Conservation (phyloP, 2,797 vertebrate species). For the Bradypus variegatus region DNA sequence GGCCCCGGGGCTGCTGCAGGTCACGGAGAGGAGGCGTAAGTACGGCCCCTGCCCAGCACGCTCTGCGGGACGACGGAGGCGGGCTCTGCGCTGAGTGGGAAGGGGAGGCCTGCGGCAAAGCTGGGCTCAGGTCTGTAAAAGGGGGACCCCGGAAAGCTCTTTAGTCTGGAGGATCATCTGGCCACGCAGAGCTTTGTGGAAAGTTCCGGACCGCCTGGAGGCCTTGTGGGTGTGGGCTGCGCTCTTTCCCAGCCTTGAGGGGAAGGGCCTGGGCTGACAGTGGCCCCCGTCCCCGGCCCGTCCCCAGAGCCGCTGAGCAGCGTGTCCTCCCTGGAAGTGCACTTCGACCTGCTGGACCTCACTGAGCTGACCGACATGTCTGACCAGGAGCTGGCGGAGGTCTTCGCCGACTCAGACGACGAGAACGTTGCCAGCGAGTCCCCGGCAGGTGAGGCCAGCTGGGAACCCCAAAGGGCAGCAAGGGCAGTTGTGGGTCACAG, state of each 20-base stretch:
- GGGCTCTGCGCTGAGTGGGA: no score
- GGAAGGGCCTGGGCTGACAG: not conserved
- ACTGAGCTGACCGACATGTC: conserved; percentile 98
- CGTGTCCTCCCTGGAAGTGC: conserved; percentile 96
- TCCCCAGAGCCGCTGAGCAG: conserved; percentile 92
- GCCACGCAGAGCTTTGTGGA: no score
- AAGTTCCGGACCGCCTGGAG: not conserved
- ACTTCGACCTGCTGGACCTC: conserved; percentile 97
- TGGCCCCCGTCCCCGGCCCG: not conserved
- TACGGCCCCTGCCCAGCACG: conserved; percentile 37
- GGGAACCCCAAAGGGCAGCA: not conserved
- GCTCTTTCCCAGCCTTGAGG: not conserved
- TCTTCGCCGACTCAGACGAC: conserved; percentile 94
- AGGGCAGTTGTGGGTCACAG: not conserved
- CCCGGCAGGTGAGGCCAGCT: conserved; percentile 77
- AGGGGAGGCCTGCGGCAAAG: not conserved
- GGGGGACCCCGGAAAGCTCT: not conserved
- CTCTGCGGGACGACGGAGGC: not conserved
- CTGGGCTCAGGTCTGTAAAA: not conserved
- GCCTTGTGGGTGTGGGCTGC: no score
- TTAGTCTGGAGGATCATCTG: not conserved
- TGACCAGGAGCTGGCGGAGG: conserved; percentile 95
- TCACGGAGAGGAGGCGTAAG: conserved; percentile 92
- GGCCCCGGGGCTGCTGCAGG: conserved; percentile 86
- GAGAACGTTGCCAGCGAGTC: conserved; percentile 84